Percentiles rank a stretch among this genome's conserved stretches.
phyloP scores from a whole-genome alignment of 2,113 vertebrate species.

The Ramphastos sulfuratus region DNA sequence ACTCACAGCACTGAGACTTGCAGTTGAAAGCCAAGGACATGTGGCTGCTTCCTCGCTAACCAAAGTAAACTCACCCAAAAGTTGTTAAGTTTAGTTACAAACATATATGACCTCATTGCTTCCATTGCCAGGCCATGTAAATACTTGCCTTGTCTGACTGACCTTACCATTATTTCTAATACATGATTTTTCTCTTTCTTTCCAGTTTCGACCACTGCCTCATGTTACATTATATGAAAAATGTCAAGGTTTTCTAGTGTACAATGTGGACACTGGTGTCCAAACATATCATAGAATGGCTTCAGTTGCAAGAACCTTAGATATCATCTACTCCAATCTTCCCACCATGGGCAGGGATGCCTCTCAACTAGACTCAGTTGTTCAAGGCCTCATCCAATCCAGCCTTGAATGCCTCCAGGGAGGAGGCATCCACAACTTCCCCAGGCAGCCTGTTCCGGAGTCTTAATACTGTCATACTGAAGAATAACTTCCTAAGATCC shows the following conservation, averaged over 20 bases:
- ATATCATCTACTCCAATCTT: too few relatives aligned
- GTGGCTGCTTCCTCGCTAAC: background rate
- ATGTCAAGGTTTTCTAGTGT: background rate
- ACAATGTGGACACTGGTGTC: background rate
- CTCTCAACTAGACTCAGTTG: too few relatives aligned
- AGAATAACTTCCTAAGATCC: too few relatives aligned
- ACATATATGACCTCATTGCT: background rate
- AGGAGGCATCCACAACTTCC: too few relatives aligned
- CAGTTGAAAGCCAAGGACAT: background rate
- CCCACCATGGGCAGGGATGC: too few relatives aligned
- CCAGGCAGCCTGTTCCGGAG: too few relatives aligned
- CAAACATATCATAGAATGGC: fast-evolving
- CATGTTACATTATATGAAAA: background rate
- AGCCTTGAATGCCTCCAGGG: too few relatives aligned
- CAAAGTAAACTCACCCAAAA: background rate
- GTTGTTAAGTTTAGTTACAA: background rate
- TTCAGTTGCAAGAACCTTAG: too few relatives aligned
- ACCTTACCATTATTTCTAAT: background rate
- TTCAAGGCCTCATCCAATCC: too few relatives aligned
- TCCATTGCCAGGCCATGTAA: background rate
- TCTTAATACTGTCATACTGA: too few relatives aligned
- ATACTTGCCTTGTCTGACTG: background rate
- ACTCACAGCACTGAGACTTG: background rate
- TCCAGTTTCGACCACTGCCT: background rate
- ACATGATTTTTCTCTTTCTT: background rate